Evolutionary conservation across 1,140 invertebrate genomes (phyloP), one percentile per base, ranked within the genome.

Genomic region (Lordiphosa clarofinis): DNA sequence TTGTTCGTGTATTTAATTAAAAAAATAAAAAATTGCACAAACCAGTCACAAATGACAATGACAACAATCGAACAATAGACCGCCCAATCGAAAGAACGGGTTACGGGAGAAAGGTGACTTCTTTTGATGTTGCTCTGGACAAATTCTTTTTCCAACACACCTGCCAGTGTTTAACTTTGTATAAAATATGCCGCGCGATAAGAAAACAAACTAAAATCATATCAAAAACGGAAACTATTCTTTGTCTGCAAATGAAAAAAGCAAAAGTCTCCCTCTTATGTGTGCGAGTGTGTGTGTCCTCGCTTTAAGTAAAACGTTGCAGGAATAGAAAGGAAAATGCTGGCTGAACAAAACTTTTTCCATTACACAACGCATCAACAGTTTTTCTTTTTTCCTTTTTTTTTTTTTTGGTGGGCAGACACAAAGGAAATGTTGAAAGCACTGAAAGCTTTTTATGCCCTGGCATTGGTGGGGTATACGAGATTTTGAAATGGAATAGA

Each of bases 361-460:
- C 76, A 82, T 82, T 82, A 82, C 76, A 82, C 76, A 82, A 84
- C 76, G 67, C 61, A 82, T 72, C 78, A 82, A 82, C 76, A 79
- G 75, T 79, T 78, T 73, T 76, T 78, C 66, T 52, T 59, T 58
- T 52, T 65, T 15, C 15, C 49, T 56, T 53, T 53, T 58, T 68
- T 36, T 40, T 57, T 74, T 65, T 79, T 75, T 81, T 28, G 66
- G 66, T 70, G 58, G 57, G 63, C 63, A 82, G 44, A 69, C 78
- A 82, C 78, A 82, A 82, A 76, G 78, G 72, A 76, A 55, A 82
- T 67, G 70, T 81, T 71, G 76, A 81, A 78, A 79, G 67, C 65
- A 66, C 67, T 81, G 76, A 81, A 82, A 82, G 76, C 76, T 84
- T 82, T 81, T 75, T 71, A 71, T 79, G 72, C 76, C 58, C 71